Conservation (phyloP, 1,140 invertebrate species). For the Heliconius hewitsoni region DNA sequence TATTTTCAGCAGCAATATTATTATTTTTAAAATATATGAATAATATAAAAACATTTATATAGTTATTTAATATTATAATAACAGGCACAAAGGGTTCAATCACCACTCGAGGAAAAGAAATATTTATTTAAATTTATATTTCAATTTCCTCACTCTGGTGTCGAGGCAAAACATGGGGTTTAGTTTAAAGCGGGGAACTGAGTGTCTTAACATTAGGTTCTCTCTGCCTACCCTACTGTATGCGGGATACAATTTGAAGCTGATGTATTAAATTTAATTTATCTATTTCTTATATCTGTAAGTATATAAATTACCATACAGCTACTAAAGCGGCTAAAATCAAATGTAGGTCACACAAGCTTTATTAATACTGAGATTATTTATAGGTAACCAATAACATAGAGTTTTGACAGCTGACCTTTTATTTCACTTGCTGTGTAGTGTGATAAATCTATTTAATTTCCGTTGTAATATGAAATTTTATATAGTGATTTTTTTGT, state of each 20-base stretch:
- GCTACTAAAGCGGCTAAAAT: background rate
- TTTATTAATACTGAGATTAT: background rate
- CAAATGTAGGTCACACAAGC: background rate
- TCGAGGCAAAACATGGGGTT: no score
- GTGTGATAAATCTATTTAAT: background rate
- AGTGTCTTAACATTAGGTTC: no score
- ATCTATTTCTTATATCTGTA: background rate
- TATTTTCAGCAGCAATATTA: no score
- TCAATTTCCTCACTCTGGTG: no score
- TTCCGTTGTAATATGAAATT: background rate
- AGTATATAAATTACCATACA: background rate
- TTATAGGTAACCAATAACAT: conserved; percentile 8
- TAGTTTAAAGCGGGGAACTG: no score
- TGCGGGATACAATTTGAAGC: no score
- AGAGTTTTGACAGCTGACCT: conserved; percentile 15
- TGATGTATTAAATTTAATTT: no score
- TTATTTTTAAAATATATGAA: background rate
- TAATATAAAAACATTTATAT: background rate
- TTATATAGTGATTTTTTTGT: background rate
- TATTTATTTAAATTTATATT: no score
- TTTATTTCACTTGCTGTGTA: background rate
- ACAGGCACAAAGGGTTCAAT: no score
- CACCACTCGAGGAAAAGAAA: no score
- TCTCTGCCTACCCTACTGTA: no score
- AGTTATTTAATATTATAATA: no score